These are phyloP conservation scores for Dynastes hyllus DNA, from an alignment of 2,888 invertebrate species.

Conservation along the genomic window DNA sequence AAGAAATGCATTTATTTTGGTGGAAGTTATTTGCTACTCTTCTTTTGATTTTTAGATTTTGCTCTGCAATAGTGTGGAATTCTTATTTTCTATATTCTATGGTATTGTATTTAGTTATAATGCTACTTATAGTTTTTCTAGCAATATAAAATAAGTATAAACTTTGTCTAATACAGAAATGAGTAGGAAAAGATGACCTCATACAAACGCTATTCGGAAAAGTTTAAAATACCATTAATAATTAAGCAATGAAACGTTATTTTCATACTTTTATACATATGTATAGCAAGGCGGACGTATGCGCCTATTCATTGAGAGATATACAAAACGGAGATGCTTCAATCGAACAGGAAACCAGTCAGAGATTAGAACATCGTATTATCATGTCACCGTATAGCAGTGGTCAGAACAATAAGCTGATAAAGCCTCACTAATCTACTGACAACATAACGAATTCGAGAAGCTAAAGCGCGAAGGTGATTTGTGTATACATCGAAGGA, in stretches of 20 bases:
- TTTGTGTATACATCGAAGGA: neutral
- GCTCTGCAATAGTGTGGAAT: no score
- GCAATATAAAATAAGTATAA: no score
- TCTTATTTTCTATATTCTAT: no score
- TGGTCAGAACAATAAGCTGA: conserved; percentile 30
- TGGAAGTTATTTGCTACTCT: no score
- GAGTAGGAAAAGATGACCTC: no score
- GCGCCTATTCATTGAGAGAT: conserved; percentile 54
- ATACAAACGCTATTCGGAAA: no score
- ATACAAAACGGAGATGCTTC: conserved; percentile 55
- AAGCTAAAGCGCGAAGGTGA: conserved; percentile 25
- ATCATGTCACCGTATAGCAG: conserved; percentile 53
- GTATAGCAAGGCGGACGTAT: conserved; percentile 55
- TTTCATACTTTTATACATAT: conserved; percentile 14
- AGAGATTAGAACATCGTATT: conserved; percentile 55
- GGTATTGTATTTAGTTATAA: no score
- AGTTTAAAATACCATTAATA: neutral
- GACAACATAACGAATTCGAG: conserved; percentile 2
- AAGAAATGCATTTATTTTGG: no score
- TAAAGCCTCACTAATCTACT: conserved; percentile 32
- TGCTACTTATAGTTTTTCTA: no score
- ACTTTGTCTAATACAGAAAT: no score
- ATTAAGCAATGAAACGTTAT: neutral
- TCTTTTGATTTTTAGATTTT: no score
- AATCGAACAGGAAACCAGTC: conserved; percentile 55